Base-by-base conservation (phyloP, 2,888 invertebrate genomes). In the Apoda limacodes region DNA sequence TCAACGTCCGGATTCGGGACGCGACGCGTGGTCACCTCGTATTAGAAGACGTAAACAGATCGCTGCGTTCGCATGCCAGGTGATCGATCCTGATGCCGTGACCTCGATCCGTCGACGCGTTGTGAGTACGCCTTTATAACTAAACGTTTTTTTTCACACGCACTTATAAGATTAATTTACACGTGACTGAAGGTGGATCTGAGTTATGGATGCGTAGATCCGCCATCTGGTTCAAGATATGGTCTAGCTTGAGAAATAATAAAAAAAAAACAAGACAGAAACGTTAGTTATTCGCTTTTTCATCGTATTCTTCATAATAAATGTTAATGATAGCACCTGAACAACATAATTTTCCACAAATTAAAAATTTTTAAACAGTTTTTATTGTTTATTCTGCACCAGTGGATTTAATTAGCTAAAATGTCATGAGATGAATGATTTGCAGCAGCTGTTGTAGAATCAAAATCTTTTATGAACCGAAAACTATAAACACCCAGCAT, bases 151-250 rank as follows among this genome's bases (percentile, higher is more conserved):
- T 53, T 38, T 52, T 37, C 32, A 32, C 37, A 40, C 50, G 50
- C 50, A 52, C 51, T 56, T 44, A 48, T 48, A 38, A 52, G 58
- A 59, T 58, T 55, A 55, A 55, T 52, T 46, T 38, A 43, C 48
- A 48, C 55, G 40, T 37, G 33, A 24, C 26, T 25, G 42, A 43
- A 53, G 55, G 56, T 48, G 36, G 46, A 51, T 52, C 19, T n/a
- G 28, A 9, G 13, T 13, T 10, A 13, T 14, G n/a, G 32, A 25
- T 9, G 12, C 10, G n/a, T n/a, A n/a, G n/a, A 29, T 13, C 13
- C 9, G 23, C 22, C 9, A 9, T 13, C 10, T 14, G 17, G 13
- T 22, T 11, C 9, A 23, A 11, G 15, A 11, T 29, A 21, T 11
- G 12, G 9, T 9, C 24, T 5, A 24, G 11, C 7, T 24, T 24